Evolutionary conservation across 2,888 invertebrate species (phyloP).

Genomic region (Lampropteryx suffumata): DNA sequence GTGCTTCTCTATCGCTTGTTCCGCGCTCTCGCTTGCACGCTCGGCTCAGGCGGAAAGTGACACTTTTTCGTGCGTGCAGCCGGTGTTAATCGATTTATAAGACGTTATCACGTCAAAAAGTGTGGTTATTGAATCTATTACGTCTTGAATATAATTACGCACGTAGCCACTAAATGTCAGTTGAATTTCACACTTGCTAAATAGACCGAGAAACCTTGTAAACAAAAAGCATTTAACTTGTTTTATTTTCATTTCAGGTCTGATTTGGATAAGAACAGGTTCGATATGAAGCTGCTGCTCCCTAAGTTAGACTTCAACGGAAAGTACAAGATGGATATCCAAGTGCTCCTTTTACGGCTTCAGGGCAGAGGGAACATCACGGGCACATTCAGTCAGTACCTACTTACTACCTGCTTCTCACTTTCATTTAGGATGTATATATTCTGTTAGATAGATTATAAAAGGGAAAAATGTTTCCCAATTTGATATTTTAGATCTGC

Average conservation of each 20-base stretch:
- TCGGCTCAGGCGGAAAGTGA: too few relatives aligned
- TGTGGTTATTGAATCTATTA: too few relatives aligned
- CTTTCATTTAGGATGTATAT: not conserved
- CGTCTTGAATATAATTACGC: not conserved
- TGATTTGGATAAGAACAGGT: slow-evolving; percentile 83
- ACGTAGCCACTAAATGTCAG: not conserved
- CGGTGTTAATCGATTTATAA: too few relatives aligned
- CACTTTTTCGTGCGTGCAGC: too few relatives aligned
- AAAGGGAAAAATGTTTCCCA: too few relatives aligned
- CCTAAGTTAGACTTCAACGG: slow-evolving; percentile 84
- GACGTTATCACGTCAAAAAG: too few relatives aligned
- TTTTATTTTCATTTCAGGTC: slow-evolving; percentile 69
- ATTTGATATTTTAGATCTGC: too few relatives aligned
- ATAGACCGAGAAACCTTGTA: slow-evolving; percentile 15
- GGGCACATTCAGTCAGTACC: slow-evolving; percentile 86
- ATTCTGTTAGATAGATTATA: too few relatives aligned
- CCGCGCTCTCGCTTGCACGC: too few relatives aligned
- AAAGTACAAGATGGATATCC: slow-evolving; percentile 87
- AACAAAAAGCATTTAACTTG: slow-evolving; percentile 1
- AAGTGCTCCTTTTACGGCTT: slow-evolving; percentile 84
- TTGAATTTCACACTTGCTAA: not conserved
- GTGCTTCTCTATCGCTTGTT: too few relatives aligned
- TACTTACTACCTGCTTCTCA: not conserved
- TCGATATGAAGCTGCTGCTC: slow-evolving; percentile 84
- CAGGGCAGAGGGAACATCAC: slow-evolving; percentile 85